Percentiles rank a stretch among this genome's conserved stretches.
These are phyloP conservation scores for Macroglossus sobrinus DNA, from an alignment of 2,113 vertebrate species.

Conservation along the genomic window DNA sequence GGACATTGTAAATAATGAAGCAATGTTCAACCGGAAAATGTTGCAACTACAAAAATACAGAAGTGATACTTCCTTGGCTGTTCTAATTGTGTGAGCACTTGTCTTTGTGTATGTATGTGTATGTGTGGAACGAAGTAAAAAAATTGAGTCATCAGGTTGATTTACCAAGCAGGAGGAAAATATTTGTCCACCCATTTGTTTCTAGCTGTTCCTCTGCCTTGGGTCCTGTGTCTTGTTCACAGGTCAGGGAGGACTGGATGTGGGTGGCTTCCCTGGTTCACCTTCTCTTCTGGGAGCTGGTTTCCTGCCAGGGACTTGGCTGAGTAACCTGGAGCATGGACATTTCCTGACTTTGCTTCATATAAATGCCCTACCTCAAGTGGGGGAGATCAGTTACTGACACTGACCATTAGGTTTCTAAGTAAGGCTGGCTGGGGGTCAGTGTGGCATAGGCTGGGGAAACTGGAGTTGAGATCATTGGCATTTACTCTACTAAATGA, in stretches of 20 bases:
- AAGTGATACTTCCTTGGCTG: slow-evolving; percentile 30
- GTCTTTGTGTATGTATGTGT: too few species aligned
- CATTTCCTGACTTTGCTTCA: background rate
- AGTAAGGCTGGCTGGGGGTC: background rate
- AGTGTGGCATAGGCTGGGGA: background rate
- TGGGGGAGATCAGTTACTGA: background rate
- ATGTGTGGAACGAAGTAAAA: background rate
- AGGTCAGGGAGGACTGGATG: background rate
- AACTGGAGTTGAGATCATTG: too few species aligned
- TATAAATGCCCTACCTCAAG: background rate
- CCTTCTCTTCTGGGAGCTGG: background rate
- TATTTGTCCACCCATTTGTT: background rate
- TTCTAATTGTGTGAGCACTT: background rate
- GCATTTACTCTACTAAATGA: background rate
- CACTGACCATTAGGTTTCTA: background rate
- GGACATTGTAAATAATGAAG: background rate
- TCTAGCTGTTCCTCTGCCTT: background rate
- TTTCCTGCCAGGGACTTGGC: background rate
- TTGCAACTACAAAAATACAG: slow-evolving; percentile 28
- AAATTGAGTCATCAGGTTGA: background rate
- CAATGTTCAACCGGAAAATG: slow-evolving; percentile 32
- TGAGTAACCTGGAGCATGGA: background rate
- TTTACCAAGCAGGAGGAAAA: background rate
- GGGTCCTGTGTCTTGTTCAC: background rate
- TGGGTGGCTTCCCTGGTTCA: background rate